Percentiles rank a stretch among this genome's conserved stretches.
Evolutionary conservation across 2,888 invertebrate species (phyloP).

Genomic region (Autographa gamma): DNA sequence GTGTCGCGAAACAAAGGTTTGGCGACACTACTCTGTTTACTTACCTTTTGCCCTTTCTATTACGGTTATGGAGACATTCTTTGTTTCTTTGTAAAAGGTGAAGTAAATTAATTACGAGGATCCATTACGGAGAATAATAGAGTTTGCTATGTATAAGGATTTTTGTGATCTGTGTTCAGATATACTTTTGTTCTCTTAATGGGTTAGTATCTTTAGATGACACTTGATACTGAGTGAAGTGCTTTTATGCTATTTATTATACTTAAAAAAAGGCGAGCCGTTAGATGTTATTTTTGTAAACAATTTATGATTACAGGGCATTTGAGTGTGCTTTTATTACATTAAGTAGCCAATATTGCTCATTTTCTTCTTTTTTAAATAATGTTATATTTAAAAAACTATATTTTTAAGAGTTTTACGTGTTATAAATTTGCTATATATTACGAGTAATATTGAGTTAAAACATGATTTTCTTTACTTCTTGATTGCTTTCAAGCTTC

Average conservation of each 20-base stretch:
- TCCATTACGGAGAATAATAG: conserved; percentile 33
- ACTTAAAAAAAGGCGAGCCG: neutral
- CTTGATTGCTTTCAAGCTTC: too few species aligned
- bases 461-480: too few species aligned
- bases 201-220: conserved; percentile 10
- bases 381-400: too few species aligned
- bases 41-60: conserved; percentile 26
- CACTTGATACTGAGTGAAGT: conserved; percentile 2
- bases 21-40: neutral
- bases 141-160: conserved; percentile 16
- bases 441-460: too few species aligned
- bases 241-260: neutral
- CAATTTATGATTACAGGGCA: neutral
- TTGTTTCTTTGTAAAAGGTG: conserved; percentile 35
- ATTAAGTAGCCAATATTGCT: neutral
- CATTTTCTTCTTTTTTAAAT: too few species aligned
- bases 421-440: too few species aligned
- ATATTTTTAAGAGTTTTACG: too few species aligned
- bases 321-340: neutral
- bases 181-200: conserved; percentile 16
- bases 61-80: conserved; percentile 7
- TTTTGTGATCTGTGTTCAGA: conserved; percentile 15
- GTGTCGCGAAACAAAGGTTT: conserved; percentile 32
- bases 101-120: conserved; percentile 30
- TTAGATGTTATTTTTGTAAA: neutral